phyloP scores from a whole-genome alignment of 1,140 invertebrate species.

The Lineus longissimus region DNA sequence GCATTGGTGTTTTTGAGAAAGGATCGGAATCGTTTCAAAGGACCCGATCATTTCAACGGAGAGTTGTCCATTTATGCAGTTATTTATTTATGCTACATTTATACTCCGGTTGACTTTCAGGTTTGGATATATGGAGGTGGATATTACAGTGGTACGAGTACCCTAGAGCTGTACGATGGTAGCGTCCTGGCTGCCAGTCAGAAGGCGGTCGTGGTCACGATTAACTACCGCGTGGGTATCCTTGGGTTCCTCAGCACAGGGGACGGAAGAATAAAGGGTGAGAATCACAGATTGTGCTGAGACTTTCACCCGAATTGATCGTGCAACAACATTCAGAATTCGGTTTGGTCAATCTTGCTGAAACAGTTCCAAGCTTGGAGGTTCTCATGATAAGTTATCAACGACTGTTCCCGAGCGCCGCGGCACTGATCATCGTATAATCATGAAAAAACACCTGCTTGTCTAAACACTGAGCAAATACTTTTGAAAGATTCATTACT shows the following conservation, averaged over 20 bases:
- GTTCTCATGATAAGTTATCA: too few species aligned
- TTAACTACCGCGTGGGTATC: slow-evolving; percentile 83
- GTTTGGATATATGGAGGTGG: slow-evolving; percentile 95
- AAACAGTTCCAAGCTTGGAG: too few species aligned
- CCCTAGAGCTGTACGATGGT: slow-evolving; percentile 90
- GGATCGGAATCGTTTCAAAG: too few species aligned
- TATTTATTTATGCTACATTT: background rate
- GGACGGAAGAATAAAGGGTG: slow-evolving; percentile 22
- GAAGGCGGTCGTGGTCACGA: slow-evolving; percentile 85
- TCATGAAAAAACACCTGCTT: background rate
- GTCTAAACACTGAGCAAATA: slow-evolving; percentile 51
- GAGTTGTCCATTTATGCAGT: background rate
- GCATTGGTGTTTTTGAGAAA: too few species aligned
- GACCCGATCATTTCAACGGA: background rate
- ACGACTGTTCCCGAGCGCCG: too few species aligned
- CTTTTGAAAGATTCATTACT: slow-evolving; percentile 32
- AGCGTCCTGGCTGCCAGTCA: slow-evolving; percentile 67
- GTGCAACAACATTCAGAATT: too few species aligned
- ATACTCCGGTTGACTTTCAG: slow-evolving; percentile 54
- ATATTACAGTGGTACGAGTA: slow-evolving; percentile 77
- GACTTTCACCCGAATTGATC: background rate
- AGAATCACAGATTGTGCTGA: background rate
- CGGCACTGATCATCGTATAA: too few species aligned
- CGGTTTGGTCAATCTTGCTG: background rate
- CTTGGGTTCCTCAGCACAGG: slow-evolving; percentile 90